Base-by-base conservation (phyloP, 2,888 invertebrate species). In the Tortrix viridana region DNA sequence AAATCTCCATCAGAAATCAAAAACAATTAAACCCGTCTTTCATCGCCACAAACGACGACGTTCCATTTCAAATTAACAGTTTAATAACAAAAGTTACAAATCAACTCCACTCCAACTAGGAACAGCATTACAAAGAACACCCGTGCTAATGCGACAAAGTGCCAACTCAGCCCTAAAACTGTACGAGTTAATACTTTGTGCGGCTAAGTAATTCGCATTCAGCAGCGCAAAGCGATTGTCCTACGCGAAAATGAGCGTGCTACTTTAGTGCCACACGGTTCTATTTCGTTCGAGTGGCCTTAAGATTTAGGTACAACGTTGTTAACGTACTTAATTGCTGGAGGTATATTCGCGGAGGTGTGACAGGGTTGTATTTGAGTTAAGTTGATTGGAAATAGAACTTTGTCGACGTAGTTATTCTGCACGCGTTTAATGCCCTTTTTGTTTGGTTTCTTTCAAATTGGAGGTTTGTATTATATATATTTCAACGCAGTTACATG, bases 271-370 rank as follows among this genome's bases (percentile, higher is more conserved):
- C 70, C 69, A 71, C 68, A 75, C 60, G 69, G 74, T 75, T 69
- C 71, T 50, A 75, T 71, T 65, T 73, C 63, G 60, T 65, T 66
- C 66, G 70, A 66, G 56, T 59, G 50, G 63, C 60, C 66, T 65
- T 62, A 67, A 70, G 73, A 73, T 71, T 72, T 71, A n/a, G n/a
- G n/a, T n/a, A 73, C 68, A 74, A 69, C 73, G 70, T 73, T 73
- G 72, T 71, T 66, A 71, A 69, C 53, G 61, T 58, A 69, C 53
- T 60, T 58, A 54, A 71, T 75, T 72, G 71, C 72, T 72, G 61
- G 65, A 73, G 70, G 70, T 71, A 69, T 71, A 64, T 65, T 67
- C 65, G 63, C 49, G 61, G 59, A 54, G 49, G 65, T 57, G 60
- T 62, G 70, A 67, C 67, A 60, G 41, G 63, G 73, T 72, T 70